Percentiles rank a stretch among this genome's conserved stretches.
These are phyloP conservation scores for Hyppa rectilinea DNA, from an alignment of 2,888 invertebrate species.

Conservation along the genomic window DNA sequence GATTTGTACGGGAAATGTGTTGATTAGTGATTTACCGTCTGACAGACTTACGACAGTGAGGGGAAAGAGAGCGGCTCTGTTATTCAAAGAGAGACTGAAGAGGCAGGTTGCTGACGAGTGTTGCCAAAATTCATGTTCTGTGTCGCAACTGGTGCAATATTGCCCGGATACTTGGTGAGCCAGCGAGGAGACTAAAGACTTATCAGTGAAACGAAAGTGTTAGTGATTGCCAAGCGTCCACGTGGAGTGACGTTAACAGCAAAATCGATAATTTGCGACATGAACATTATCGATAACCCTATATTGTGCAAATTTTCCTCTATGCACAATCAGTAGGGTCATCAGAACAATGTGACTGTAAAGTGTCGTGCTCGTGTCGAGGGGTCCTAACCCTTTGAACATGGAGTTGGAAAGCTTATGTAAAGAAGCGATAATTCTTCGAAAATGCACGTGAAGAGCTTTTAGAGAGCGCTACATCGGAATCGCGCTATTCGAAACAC, in stretches of 20 bases:
- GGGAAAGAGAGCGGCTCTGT: slow-evolving; percentile 77
- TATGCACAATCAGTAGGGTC: slow-evolving; percentile 44
- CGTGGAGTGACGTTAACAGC: slow-evolving; percentile 44
- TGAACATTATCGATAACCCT: slow-evolving; percentile 45
- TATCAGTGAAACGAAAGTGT: slow-evolving; percentile 56
- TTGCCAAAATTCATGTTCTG: slow-evolving; percentile 79
- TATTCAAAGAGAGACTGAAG: slow-evolving; percentile 74
- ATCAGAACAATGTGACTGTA: slow-evolving; percentile 49
- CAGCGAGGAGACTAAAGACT: slow-evolving; percentile 29
- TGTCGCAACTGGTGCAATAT: slow-evolving; percentile 81
- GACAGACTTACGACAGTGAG: slow-evolving; percentile 71
- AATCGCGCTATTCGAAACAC: slow-evolving; percentile 47
- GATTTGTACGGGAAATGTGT: slow-evolving; percentile 76
- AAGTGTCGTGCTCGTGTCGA: slow-evolving; percentile 33
- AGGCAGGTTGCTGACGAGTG: slow-evolving; percentile 81
- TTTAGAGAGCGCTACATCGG: slow-evolving; percentile 52
- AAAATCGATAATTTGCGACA: slow-evolving; percentile 49
- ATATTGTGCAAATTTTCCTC: slow-evolving; percentile 48
- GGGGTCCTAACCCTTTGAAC: slow-evolving; percentile 41
- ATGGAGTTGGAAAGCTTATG: slow-evolving; percentile 40
- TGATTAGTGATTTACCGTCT: slow-evolving; percentile 72
- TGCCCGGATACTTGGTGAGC: slow-evolving; percentile 85
- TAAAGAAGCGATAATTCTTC: slow-evolving; percentile 54
- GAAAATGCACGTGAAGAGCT: slow-evolving; percentile 49
- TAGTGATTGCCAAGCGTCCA: slow-evolving; percentile 43